Base-by-base conservation (phyloP, 2,888 invertebrate genomes). In the Drosophila colorata region DNA sequence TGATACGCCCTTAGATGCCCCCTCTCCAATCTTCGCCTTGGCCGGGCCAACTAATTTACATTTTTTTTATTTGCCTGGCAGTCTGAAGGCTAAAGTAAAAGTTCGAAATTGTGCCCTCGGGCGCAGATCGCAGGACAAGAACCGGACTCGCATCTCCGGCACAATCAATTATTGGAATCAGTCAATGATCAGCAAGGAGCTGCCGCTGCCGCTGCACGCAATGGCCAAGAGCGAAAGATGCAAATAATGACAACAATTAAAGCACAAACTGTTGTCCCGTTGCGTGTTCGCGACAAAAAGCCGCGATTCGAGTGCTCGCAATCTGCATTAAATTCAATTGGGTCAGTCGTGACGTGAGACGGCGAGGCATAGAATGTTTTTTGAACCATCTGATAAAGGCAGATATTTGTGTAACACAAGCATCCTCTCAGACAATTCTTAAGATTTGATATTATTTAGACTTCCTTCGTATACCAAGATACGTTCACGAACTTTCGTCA, bases 151-250 rank as follows among this genome's bases (percentile, higher is more conserved):
- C 43, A n/a, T 57, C 40, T 31, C 5, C 28, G 35, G 47, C 47
- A 55, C 83, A 80, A 85, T 85, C 85, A 87, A 85, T 85, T 87
- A 88, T 84, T 55, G 67, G 69, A 88, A 88, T 85, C 87, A 78
- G 66, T 74, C 89, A 85, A 69, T 74, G 87, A 80, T 80, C 87
- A 86, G 69, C 77, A 69, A 73, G 72, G 63, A 84, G 73, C 79
- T 73, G 84, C 58, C 49, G 73, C 79, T 73, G 84, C 58, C 49
- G 64, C 43, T 38, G 47, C 56, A 51, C 48, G 66, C 64, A 33
- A 33, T 33, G 2, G 2, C 28, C 28, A 31, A 31, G 3, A 31
- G 16, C 46, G 46, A 69, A 81, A 70, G 46, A 56, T 76, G 71
- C 69, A 64, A 70, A 73, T 74, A 82, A 74, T 73, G 52, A 61